A percentile compares a stretch with the other conserved stretches of the same genome.
Conservation (phyloP, 2,113 vertebrate species). For the Odontesthes bonariensis region DNA sequence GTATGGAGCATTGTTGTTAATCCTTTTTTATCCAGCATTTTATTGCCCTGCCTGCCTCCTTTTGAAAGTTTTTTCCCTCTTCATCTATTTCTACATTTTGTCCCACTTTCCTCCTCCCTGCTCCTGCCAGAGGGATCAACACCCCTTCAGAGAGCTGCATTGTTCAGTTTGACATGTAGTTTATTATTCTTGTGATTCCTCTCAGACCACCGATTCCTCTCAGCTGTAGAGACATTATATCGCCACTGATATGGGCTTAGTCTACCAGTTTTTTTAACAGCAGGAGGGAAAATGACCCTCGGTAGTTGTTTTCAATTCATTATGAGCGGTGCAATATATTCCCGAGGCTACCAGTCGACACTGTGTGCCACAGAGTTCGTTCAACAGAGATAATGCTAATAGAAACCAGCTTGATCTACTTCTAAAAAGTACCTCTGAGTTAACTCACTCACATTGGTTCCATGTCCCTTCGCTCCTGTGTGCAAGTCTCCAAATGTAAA, state of each 20-base stretch:
- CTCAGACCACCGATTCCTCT: conserved; percentile 36
- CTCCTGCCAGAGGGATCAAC: neutral
- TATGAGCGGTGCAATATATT: conserved; percentile 28
- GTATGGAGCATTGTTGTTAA: neutral
- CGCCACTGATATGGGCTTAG: conserved; percentile 24
- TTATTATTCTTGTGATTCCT: conserved; percentile 60
- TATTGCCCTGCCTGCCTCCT: neutral
- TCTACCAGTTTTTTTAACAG: conserved; percentile 24
- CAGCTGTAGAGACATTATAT: conserved; percentile 52
- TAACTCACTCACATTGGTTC: conserved; percentile 37
- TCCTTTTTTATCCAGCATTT: neutral
- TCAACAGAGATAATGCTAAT: conserved; percentile 50
- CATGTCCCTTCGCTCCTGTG: conserved; percentile 6
- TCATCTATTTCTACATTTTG: conserved; percentile 11
- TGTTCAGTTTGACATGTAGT: conserved; percentile 33
- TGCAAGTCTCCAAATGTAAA: conserved; percentile 20
- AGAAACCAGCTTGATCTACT: conserved; percentile 62
- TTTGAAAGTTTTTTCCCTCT: neutral
- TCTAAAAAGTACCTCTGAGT: conserved; percentile 45
- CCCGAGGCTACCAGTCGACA: conserved; percentile 44
- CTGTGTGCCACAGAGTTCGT: conserved; percentile 38
- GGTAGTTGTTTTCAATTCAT: conserved; percentile 64
- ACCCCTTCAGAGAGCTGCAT: conserved; percentile 17
- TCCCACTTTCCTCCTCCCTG: conserved; percentile 7
- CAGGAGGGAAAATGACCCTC: conserved; percentile 19